Conservation (phyloP, 2,797 vertebrate genomes). For the Arctocebus calabarensis region DNA sequence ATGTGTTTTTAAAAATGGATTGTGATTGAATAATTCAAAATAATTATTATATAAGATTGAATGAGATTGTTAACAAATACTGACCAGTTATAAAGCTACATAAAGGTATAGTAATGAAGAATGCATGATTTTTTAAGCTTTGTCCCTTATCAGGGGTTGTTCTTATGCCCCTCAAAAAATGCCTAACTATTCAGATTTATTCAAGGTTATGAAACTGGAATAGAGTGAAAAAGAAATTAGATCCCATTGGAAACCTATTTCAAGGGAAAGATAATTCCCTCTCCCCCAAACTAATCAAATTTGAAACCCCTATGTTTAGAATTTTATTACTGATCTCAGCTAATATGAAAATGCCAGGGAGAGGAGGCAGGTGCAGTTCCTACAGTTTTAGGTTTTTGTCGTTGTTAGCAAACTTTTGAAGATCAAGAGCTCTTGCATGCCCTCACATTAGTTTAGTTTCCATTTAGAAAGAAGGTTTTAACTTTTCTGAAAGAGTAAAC, state of each 20-base stretch:
- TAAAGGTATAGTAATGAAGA: not conserved
- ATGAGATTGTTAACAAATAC: not conserved
- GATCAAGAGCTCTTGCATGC: constrained; percentile 31
- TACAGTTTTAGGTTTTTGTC: not conserved
- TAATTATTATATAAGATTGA: not conserved
- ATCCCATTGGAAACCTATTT: constrained; percentile 37
- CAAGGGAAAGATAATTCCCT: constrained; percentile 9
- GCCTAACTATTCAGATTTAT: not conserved
- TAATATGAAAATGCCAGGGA: constrained; percentile 53
- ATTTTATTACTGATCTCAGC: constrained; percentile 53
- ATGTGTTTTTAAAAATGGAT: not conserved
- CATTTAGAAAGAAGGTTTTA: constrained; percentile 13
- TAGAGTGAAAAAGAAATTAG: constrained; percentile 32
- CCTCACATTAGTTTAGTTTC: constrained; percentile 26
- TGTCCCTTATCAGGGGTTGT: not conserved
- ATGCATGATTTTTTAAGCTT: constrained; percentile 10
- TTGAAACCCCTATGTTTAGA: constrained; percentile 17
- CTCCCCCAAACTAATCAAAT: constrained; percentile 41
- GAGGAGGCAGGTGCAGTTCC: not conserved
- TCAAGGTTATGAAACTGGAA: constrained; percentile 20
- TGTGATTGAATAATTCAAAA: constrained; percentile 42
- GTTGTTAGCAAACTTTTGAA: constrained; percentile 40
- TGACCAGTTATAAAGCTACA: constrained; percentile 1
- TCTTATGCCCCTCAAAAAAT: not conserved
- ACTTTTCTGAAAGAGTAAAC: not conserved